Evolutionary conservation across 2,888 invertebrate species (phyloP).

Genomic region (Conops quadrifasciatus): DNA sequence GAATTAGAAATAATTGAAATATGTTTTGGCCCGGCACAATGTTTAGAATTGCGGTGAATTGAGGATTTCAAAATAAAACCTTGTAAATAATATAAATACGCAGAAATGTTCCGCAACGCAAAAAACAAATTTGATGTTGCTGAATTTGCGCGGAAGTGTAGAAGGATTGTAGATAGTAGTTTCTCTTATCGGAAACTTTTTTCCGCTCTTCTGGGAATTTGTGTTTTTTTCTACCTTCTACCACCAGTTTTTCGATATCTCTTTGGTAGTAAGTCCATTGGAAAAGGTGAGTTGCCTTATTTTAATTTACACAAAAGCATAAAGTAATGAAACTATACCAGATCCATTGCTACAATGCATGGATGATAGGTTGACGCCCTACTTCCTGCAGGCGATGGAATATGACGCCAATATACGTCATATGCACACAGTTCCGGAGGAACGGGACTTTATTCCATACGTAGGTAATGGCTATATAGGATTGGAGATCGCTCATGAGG

Average conservation of each 20-base stretch:
- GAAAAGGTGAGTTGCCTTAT: conserved; percentile 54
- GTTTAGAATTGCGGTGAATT: conserved; percentile 11
- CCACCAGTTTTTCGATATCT: conserved; percentile 73
- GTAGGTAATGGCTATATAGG: conserved; percentile 81
- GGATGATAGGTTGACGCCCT: conserved; percentile 72
- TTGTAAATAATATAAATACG: conserved; percentile 3
- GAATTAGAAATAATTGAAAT: background rate
- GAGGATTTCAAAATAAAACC: background rate
- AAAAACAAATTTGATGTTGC: conserved; percentile 62
- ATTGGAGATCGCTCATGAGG: conserved; percentile 71
- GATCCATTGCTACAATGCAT: conserved; percentile 72
- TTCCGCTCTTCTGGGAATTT: conserved; percentile 66
- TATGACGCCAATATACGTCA: conserved; percentile 76
- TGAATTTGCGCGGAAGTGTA: conserved; percentile 59
- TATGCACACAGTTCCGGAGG: conserved; percentile 67
- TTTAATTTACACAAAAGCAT: background rate
- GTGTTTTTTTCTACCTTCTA: conserved; percentile 72
- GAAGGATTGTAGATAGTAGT: conserved; percentile 59
- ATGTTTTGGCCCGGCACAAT: conserved; percentile 23
- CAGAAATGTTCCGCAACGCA: conserved; percentile 58
- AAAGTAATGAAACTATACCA: conserved; percentile 10
- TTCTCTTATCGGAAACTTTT: conserved; percentile 63
- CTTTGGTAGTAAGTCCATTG: conserved; percentile 67
- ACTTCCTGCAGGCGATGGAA: conserved; percentile 70
- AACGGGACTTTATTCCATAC: conserved; percentile 75